phyloP scores from a whole-genome alignment of 2,888 invertebrate genomes.

The Ferdinandea cuprea region DNA sequence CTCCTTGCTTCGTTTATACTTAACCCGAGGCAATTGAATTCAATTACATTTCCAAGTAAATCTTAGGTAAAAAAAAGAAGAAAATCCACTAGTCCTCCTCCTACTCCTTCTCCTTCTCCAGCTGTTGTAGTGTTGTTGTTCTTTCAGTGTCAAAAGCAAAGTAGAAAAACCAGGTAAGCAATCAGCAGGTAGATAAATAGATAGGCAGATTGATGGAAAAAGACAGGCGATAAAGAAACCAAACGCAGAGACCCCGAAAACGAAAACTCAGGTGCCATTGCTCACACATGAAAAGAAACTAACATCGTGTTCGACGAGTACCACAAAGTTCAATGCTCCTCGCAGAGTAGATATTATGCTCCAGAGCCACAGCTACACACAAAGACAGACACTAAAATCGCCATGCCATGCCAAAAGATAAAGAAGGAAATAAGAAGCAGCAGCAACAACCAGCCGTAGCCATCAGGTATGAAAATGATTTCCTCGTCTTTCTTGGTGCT shows the following conservation, averaged over 20 bases:
- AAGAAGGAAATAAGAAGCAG: conserved; percentile 22
- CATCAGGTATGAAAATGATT: conserved; percentile 45
- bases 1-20: conserved; percentile 13
- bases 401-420: conserved; percentile 43
- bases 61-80: conserved; percentile 27
- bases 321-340: conserved; percentile 70
- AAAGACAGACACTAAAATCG: not conserved
- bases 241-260: conserved; percentile 33
- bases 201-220: conserved; percentile 47
- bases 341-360: not conserved
- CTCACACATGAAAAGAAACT: conserved; percentile 24
- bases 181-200: conserved; percentile 65
- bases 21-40: conserved; percentile 35
- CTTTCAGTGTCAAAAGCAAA: conserved; percentile 8
- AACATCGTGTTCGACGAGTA: conserved; percentile 27
- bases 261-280: conserved; percentile 27
- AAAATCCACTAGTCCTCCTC: conserved; percentile 29
- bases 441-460: conserved; percentile 30
- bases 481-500: conserved; percentile 26
- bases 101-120: not conserved
- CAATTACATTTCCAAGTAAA: conserved; percentile 47
- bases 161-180: conserved; percentile 32
- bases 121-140: conserved; percentile 4
- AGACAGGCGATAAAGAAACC: conserved; percentile 42
- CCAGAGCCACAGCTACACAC: conserved; percentile 15